Percentiles rank a stretch among this genome's conserved stretches.
Conservation (phyloP, 2,797 vertebrate species). For the Diplodus sargus region DNA sequence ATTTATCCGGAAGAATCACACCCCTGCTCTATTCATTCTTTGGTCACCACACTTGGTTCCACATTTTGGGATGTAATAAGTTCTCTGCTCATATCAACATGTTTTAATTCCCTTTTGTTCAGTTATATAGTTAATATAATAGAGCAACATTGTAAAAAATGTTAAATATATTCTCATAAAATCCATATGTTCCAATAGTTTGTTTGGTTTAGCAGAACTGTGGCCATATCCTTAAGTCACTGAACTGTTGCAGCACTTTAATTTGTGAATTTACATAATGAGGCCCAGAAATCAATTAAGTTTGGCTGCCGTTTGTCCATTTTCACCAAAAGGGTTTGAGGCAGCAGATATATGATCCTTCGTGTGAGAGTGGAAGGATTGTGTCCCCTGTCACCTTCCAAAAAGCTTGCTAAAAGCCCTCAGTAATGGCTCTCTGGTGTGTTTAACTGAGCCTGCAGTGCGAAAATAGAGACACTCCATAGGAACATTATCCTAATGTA, state of each 20-base stretch:
- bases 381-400: slow-evolving; percentile 65
- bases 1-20: no score
- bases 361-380: slow-evolving; percentile 41
- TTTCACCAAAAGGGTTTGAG: slow-evolving; percentile 41
- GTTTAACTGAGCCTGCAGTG: slow-evolving; percentile 48
- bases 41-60: slow-evolving; percentile 14
- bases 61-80: slow-evolving; percentile 8
- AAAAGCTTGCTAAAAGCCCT: slow-evolving; percentile 64
- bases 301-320: slow-evolving; percentile 44
- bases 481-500: slow-evolving; percentile 56
- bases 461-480: slow-evolving; percentile 48
- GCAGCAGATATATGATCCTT: slow-evolving; percentile 64
- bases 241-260: slow-evolving; percentile 27
- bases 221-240: slow-evolving; percentile 6
- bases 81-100: no score
- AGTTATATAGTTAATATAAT: background rate
- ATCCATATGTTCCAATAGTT: background rate
- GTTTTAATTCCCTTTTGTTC: background rate
- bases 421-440: slow-evolving; percentile 58
- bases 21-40: background rate
- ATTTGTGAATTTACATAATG: slow-evolving; percentile 48
- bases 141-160: background rate
- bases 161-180: background rate
- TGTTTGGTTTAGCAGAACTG: background rate
- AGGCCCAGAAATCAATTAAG: slow-evolving; percentile 57